phyloP scores from a whole-genome alignment of 2,797 vertebrate species.

The Sphenodon punctatus region DNA sequence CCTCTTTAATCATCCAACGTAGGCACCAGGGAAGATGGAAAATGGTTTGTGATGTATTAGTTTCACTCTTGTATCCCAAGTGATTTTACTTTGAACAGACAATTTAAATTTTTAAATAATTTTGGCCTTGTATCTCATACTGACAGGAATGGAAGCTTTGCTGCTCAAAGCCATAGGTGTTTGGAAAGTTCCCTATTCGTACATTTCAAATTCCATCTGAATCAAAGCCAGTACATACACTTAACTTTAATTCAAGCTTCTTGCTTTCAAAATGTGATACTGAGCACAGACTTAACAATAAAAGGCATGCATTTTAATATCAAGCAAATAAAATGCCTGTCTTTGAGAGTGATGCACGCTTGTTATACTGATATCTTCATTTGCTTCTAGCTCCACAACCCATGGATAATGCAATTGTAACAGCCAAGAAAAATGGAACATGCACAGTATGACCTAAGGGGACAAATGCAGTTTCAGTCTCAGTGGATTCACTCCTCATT shows the following conservation, averaged over 20 bases:
- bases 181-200: background rate
- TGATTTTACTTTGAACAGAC: background rate
- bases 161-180: rapidly evolving
- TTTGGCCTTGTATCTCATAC: background rate
- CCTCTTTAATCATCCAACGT: background rate
- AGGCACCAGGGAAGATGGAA: background rate
- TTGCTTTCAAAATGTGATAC: background rate
- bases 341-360: rapidly evolving
- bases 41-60: background rate
- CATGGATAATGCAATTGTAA: background rate
- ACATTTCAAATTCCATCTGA: background rate
- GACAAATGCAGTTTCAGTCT: background rate
- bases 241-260: background rate
- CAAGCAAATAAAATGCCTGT: background rate
- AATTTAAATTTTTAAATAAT: too few relatives aligned
- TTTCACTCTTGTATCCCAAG: background rate
- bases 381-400: background rate
- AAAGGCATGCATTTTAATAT: background rate
- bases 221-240: background rate
- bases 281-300: background rate
- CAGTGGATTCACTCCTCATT: too few relatives aligned
- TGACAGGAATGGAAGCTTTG: background rate
- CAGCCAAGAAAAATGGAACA: background rate
- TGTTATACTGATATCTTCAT: background rate
- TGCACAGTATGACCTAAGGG: background rate